Conservation (phyloP, 2,797 vertebrate species). For the Amblyopsis hoosieri region DNA sequence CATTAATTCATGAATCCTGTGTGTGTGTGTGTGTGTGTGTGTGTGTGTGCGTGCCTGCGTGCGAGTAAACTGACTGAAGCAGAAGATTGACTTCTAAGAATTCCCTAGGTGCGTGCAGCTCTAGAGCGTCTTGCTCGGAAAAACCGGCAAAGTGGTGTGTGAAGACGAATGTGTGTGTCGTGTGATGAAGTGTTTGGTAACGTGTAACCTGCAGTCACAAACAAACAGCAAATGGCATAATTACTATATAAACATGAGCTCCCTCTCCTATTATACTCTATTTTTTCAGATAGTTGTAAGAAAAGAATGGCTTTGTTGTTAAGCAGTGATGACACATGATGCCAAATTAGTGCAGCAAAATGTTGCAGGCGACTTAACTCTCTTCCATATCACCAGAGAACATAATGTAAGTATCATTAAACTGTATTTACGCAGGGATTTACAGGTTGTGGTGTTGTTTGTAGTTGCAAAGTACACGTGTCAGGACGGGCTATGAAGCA, state of each 20-base stretch:
- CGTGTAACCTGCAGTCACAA: too few relatives aligned
- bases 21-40: not conserved
- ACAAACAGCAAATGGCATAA: too few relatives aligned
- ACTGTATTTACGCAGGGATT: slow-evolving; percentile 24
- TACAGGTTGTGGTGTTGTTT: slow-evolving; percentile 42
- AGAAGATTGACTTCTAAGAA: not conserved
- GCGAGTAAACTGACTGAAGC: not conserved
- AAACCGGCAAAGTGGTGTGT: too few relatives aligned
- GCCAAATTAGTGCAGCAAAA: too few relatives aligned
- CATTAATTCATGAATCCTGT: slow-evolving; percentile 3
- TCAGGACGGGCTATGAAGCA: slow-evolving; percentile 53
- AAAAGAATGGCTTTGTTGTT: too few relatives aligned
- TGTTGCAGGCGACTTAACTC: not conserved
- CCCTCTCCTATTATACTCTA: too few relatives aligned
- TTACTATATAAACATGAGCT: too few relatives aligned
- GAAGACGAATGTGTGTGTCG: too few relatives aligned
- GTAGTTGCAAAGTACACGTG: slow-evolving; percentile 38
- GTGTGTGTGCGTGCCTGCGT: not conserved
- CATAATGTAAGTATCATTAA: not conserved
- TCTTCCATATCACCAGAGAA: not conserved
- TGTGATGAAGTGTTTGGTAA: too few relatives aligned
- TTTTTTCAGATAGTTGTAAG: too few relatives aligned
- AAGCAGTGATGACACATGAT: too few relatives aligned
- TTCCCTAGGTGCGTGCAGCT: not conserved
- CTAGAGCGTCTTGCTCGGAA: not conserved